phyloP scores from a whole-genome alignment of 1,140 invertebrate genomes.

The Gerris buenoi region DNA sequence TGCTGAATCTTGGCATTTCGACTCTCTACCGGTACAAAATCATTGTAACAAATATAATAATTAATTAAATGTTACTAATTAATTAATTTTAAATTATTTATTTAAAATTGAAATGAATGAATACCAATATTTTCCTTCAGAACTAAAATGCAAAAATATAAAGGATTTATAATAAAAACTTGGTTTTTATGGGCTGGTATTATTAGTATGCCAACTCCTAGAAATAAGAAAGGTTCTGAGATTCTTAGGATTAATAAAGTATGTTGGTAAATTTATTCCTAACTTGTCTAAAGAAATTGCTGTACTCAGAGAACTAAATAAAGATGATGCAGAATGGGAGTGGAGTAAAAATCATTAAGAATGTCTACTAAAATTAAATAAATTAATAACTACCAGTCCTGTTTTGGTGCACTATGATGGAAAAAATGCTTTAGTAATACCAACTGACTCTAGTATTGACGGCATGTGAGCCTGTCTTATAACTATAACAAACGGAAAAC shows the following conservation, averaged over 20 bases:
- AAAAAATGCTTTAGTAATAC: conserved; percentile 6
- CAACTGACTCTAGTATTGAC: conserved; percentile 5
- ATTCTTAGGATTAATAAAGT: conserved; percentile 8
- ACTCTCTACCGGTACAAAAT: too few species aligned
- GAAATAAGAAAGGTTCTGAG: conserved; percentile 6
- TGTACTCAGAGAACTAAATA: conserved; percentile 1
- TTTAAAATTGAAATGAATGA: too few species aligned
- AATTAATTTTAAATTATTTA: too few species aligned
- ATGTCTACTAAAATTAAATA: conserved; percentile 2
- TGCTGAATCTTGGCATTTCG: too few species aligned
- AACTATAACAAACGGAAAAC: conserved; percentile 2
- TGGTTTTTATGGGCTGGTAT: too few species aligned
- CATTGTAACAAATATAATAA: too few species aligned
- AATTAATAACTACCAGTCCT: conserved; percentile 4
- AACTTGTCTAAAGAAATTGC: conserved; percentile 6
- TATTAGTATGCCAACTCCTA: not conserved
- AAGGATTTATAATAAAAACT: too few species aligned
- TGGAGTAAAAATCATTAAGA: conserved; percentile 6
- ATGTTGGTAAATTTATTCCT: conserved; percentile 9
- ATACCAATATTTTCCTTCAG: too few species aligned
- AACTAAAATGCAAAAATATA: too few species aligned
- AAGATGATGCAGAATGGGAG: conserved; percentile 1
- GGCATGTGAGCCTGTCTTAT: not conserved
- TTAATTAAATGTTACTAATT: too few species aligned
- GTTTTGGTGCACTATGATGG: conserved; percentile 6